phyloP scores from a whole-genome alignment of 1,140 invertebrate species.

The Hyles vespertilio region DNA sequence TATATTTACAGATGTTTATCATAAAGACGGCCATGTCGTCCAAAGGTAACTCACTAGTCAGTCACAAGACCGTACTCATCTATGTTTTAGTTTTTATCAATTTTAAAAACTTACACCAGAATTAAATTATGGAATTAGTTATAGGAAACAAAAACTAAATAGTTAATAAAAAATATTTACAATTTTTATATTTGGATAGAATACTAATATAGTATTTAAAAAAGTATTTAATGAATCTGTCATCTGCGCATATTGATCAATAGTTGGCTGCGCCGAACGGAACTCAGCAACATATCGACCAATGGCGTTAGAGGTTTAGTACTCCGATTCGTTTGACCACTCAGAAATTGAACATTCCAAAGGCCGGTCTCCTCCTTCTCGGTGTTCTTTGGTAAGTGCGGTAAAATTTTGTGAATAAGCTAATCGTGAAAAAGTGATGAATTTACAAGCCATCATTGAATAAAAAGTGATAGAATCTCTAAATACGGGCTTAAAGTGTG shows the following conservation, averaged over 20 bases:
- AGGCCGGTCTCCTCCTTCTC: constrained; percentile 78
- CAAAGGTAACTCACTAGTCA: constrained; percentile 62
- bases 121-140: neutral
- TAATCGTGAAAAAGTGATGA: constrained; percentile 71
- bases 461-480: constrained; percentile 49
- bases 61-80: constrained; percentile 33
- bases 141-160: neutral
- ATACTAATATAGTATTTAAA: constrained; percentile 8
- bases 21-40: constrained; percentile 89
- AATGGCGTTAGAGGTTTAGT: constrained; percentile 56
- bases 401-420: constrained; percentile 57
- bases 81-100: neutral
- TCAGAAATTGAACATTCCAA: constrained; percentile 81
- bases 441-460: constrained; percentile 48
- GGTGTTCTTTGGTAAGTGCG: constrained; percentile 81
- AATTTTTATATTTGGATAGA: neutral
- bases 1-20: constrained; percentile 91
- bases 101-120: neutral
- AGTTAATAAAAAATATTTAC: neutral
- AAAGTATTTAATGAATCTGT: constrained; percentile 41
- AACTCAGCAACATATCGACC: constrained; percentile 52
- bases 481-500: constrained; percentile 43
- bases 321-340: constrained; percentile 71
- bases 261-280: constrained; percentile 61
- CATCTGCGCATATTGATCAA: constrained; percentile 53